Evolutionary conservation across 2,797 vertebrate genomes (phyloP), one percentile per base, ranked within the genome.

Genomic region (Onychomys arenicola): DNA sequence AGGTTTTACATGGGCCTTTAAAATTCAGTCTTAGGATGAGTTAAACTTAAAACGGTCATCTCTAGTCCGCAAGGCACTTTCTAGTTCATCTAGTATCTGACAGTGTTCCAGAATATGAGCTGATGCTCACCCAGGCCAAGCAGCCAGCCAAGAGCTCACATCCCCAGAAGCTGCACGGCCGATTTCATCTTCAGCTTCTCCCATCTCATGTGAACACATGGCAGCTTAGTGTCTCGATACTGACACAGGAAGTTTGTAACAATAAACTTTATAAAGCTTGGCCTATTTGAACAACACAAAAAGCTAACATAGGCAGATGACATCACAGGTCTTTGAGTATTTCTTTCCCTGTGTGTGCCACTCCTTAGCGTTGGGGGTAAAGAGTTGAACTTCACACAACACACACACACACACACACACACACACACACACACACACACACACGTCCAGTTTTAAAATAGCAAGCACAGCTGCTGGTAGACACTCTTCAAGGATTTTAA

Each of bases 391-490:
- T 34, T 61, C n/a, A 81, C 5, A 12, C 25, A 13, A 59, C 52
- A 34, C 46, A 78, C 19, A 55, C 49, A 34, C 67, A 19, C 27
- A 7, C 12, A 52, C 46, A 67, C 23, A 55, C 52, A 82, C 55
- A 82, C 55, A n/a, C 46, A 78, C 52, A 57, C 52, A 29, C 67
- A 19, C 27, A 5, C 12, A 52, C 46, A 67, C 23, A 55, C 69
- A 65, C 78, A 87, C 29, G 52, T 81, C 61, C 37, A 19, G 83
- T 76, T 96, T 96, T 92, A 94, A 96, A 97, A 97, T 92, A 97
- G 93, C 81, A 96, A 71, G 76, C 80, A 21, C 87, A 97, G 94
- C 89, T 93, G 96, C 65, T 75, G 37, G 89, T 5, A 46, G 94
- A 91, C 83, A 82, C 40, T 88, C 95, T 91, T 92, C 8, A 13